Base-by-base conservation (phyloP, 2,113 vertebrate species). In the Empidonax alnorum region DNA sequence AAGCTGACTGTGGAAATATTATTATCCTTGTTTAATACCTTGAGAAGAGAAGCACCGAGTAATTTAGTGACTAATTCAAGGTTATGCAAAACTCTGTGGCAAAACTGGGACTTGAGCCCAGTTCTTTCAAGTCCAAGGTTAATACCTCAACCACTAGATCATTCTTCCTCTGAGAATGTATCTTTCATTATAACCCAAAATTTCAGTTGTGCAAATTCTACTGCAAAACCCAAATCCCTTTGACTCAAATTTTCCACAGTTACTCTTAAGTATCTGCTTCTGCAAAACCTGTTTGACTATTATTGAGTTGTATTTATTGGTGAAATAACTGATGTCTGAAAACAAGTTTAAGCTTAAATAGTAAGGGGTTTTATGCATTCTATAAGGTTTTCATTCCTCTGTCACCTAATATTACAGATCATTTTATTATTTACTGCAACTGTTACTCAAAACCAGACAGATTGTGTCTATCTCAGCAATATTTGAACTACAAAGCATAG, bases 41-140 rank as follows among this genome's bases (percentile, higher is more conserved):
- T 42, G 55, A 78, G 61, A 84, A 82, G 31, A 79, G 74, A 75
- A 75, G 41, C 22, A 65, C 33, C 25, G 31, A 52, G 17, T 16
- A 79, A 85, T 93, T 83, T 69, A 84, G 20, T 27, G 67, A 47
- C 78, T 96, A 76, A 85, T 85, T 90, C 63, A 83, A 90, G 78
- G 78, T 93, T 89, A 67, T 62, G 75, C 71, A 93, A 89, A 91
- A 74, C 30, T 71, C 74, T 23, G 47, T 91, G 71, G 71, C 35
- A 80, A 81, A 93, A 46, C 78, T 87, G 89, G 91, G 78, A 91
- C 50, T 63, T 61, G 20, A 96, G 87, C 87, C 87, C 62, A 82
- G 1, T 56, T 82, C 47, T 76, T 92, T 73, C 8, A 15, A 80
- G 31, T 50, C 75, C 67, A 66, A 74, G 67, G 82, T 77, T 89